Base-by-base conservation (phyloP, 2,888 invertebrate species). In the Drosophila austrosaltans region DNA sequence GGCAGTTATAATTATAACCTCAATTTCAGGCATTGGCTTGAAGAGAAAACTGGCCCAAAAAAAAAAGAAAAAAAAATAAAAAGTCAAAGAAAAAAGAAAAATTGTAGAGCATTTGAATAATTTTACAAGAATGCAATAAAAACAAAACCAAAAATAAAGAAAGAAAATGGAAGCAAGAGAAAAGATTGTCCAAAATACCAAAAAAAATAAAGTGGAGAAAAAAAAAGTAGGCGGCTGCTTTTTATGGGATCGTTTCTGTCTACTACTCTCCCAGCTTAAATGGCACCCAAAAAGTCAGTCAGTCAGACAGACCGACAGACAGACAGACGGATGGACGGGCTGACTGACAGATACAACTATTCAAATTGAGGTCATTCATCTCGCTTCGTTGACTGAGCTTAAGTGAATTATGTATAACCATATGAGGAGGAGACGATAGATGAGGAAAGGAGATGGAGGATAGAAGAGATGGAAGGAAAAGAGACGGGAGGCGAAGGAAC, bases 381-480 rank as follows among this genome's bases (percentile, higher is more conserved):
- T 89, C 87, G 87, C 90, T 89, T 86, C 89, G 86, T 90, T 89
- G 90, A 90, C 40, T 89, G 84, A 78, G 77, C 89, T 84, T 89
- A 90, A 89, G 89, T 89, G 89, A 89, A 89, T 89, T 89, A 90
- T 84, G 75, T 79, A 76, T 78, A 77, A 48, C 48, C 69, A 62
- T 74, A 70, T 69, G 20, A 40, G 40, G 7, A 25, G 58, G 58
- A 40, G 40, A 16, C 39, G 20, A 20, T 1, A 22, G 54, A 44
- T 8, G 42, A 32, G 53, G 0, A 10, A 6, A 28, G 30, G 8
- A 36, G 36, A 36, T 2, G 36, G 36, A 5, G 56, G 54, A 12
- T 3, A 30, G 16, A 30, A 42, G 22, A 8, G 32, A 8, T 6
- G n/a, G 36, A 6, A n/a, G 53, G 58, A 20, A 16, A 53, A 20